Base-by-base conservation (phyloP, 2,113 vertebrate species). In the Nibea albiflora region DNA sequence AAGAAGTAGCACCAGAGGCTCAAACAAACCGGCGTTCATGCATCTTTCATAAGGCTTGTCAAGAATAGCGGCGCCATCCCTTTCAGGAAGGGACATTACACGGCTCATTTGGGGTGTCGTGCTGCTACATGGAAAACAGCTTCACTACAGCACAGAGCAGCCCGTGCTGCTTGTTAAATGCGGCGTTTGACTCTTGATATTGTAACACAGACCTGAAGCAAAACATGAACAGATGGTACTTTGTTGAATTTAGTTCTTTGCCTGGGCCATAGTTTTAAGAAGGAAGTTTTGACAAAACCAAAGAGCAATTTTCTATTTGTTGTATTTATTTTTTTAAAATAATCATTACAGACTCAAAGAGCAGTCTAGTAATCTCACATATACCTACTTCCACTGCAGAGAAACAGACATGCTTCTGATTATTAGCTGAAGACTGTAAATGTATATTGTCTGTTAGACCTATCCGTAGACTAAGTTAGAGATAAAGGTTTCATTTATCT, bases 31-130 rank as follows among this genome's bases (percentile, higher is more conserved):
- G 24, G 31, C 6, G 4, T 52, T 90, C 88, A 88, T 91, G 71
- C 82, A 90, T 89, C 68, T 91, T 91, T 93, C 82, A 92, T 93
- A 61, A 88, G 84, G 60, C 58, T 57, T 66, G 81, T 78, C 73
- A 77, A 77, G 87, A 81, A 11, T 7, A 61, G 69, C 44, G 15
- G 26, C 52, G 84, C 28, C 75, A 49, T 85, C 53, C 24, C 60
- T 91, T 81, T 85, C 71, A 84, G 58, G 58, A 83, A 22, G 53
- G 80, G 67, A 76, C 75, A 92, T 94, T 92, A 92, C 86, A 93
- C 64, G 83, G 86, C 85, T 93, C 89, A 93, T 92, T 93, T 85
- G 80, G 72, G 77, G 72, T 73, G 88, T 85, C 61, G 28, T 78
- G 79, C 82, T 79, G 79, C 81, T 58, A 80, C 72, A 80, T 50